Conservation (phyloP, 2,797 vertebrate species). For the Phrynocephalus guinanensis region DNA sequence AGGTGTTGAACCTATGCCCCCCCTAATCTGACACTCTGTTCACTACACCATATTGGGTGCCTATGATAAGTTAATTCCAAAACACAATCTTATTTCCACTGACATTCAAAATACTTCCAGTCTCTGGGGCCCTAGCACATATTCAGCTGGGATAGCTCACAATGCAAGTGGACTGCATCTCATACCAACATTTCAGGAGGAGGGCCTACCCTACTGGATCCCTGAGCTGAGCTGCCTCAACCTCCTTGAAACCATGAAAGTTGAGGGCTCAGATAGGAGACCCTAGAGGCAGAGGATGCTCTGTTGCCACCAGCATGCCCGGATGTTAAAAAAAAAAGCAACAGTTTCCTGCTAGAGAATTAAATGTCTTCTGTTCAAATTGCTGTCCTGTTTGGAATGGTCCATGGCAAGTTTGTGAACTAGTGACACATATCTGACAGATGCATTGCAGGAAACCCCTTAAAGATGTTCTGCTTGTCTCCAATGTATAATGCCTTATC, state of each 20-base stretch:
- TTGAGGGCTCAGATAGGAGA: not conserved
- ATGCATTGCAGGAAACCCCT: not conserved
- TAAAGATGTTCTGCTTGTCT: not conserved
- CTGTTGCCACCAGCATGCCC: not conserved
- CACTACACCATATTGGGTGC: no score
- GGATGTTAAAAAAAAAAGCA: not conserved
- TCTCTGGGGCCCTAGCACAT: no score
- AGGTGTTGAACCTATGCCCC: no score
- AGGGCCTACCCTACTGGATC: no score
- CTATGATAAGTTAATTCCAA: no score
- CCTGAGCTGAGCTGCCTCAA: not conserved
- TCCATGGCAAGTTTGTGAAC: not conserved
- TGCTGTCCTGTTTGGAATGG: not conserved
- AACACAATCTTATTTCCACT: no score
- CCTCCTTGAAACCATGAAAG: not conserved
- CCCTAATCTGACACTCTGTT: no score
- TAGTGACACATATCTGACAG: not conserved
- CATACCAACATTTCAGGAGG: no score
- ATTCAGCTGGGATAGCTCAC: no score
- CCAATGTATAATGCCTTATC: not conserved
- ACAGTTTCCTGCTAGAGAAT: not conserved
- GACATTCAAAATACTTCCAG: no score
- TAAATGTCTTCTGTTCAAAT: not conserved
- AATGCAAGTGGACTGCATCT: no score
- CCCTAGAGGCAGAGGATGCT: no score